These are phyloP conservation scores for Sarcoramphus papa DNA, from an alignment of 2,797 vertebrate genomes.

Conservation along the genomic window DNA sequence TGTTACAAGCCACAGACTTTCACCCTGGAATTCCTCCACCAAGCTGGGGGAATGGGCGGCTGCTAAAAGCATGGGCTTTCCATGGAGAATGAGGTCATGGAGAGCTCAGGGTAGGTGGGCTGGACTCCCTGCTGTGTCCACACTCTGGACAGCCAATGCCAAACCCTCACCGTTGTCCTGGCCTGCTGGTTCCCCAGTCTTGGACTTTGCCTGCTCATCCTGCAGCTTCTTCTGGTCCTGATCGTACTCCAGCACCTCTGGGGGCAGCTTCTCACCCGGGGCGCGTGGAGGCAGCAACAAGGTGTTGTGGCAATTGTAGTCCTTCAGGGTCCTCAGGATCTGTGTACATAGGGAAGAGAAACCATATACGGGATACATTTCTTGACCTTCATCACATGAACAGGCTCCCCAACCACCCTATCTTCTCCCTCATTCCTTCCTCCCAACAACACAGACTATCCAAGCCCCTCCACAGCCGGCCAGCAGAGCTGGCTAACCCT, in stretches of 20 bases:
- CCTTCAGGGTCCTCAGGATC: conserved; percentile 79
- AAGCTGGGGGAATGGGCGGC: not conserved
- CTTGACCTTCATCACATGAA: not conserved
- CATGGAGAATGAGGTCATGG: not conserved
- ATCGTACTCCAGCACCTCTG: conserved; percentile 81
- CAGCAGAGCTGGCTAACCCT: not conserved
- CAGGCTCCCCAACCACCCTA: not conserved
- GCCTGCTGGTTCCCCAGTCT: conserved; percentile 8
- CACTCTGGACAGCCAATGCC: not conserved
- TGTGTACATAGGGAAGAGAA: not conserved
- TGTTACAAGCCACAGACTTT: not conserved
- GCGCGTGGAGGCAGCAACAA: conserved; percentile 82
- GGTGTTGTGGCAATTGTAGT: conserved; percentile 75
- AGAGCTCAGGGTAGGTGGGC: not conserved
- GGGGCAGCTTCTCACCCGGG: conserved; percentile 80
- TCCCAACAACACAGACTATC: not conserved
- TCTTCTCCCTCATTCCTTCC: not conserved
- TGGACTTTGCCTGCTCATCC: conserved; percentile 42
- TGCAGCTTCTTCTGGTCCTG: conserved; percentile 62
- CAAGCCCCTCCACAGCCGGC: not conserved
- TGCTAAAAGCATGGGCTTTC: not conserved
- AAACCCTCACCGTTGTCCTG: conserved; percentile 50
- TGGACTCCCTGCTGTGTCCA: not conserved
- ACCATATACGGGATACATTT: fast-evolving
- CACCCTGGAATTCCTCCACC: not conserved